Evolutionary conservation across 2,113 vertebrate genomes (phyloP).

Genomic region (Xiphophorus hellerii): DNA sequence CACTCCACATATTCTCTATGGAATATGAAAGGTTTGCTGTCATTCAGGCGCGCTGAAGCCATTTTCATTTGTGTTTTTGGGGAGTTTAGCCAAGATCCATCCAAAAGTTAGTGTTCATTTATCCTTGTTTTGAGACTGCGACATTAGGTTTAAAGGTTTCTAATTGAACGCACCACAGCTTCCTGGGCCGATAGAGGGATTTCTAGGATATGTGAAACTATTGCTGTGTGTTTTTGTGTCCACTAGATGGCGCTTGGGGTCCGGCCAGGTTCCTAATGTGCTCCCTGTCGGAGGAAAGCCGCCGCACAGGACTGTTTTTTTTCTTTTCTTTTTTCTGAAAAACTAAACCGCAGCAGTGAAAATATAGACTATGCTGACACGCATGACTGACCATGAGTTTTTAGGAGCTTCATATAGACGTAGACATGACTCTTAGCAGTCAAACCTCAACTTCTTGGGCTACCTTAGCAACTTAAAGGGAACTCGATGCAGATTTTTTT

Average conservation of each 20-base stretch:
- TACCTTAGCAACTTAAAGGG: background rate
- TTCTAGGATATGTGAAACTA: background rate
- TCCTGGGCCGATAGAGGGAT: background rate
- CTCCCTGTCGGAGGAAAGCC: background rate
- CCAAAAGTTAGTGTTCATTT: too few species aligned
- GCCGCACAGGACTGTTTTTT: background rate
- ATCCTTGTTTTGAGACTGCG: too few species aligned
- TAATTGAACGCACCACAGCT: too few species aligned
- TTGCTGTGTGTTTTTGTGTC: background rate
- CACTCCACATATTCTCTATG: too few species aligned
- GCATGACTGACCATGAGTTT: background rate
- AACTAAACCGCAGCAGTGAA: slow-evolving; percentile 10
- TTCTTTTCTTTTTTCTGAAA: background rate
- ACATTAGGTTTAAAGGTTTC: too few species aligned
- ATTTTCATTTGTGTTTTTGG: too few species aligned
- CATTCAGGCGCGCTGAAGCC: too few species aligned
- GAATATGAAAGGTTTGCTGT: too few species aligned
- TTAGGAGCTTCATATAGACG: background rate
- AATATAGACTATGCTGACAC: background rate
- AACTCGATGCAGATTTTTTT: background rate
- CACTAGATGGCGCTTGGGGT: slow-evolving; percentile 32
- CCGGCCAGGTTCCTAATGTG: background rate
- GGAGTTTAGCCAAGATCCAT: too few species aligned
- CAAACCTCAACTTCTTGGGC: background rate
- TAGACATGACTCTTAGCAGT: background rate